These are phyloP conservation scores for Andrena hattorfiana DNA, from an alignment of 2,888 invertebrate genomes.

Conservation along the genomic window DNA sequence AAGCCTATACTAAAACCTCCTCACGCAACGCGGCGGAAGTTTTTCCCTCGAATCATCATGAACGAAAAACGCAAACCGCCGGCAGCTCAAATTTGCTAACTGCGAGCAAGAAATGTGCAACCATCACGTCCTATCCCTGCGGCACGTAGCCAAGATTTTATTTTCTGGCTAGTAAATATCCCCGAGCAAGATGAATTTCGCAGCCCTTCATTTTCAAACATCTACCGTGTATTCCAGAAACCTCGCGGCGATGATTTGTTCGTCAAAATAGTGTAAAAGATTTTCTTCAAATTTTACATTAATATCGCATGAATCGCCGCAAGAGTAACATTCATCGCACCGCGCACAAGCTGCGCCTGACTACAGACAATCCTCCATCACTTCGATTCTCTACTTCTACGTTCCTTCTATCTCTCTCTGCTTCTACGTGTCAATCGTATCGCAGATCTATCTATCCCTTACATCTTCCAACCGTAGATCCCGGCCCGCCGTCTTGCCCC, in stretches of 20 bases:
- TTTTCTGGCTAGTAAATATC: slow-evolving; percentile 8
- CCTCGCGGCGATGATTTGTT: too few species aligned
- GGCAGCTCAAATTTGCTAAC: slow-evolving; percentile 15
- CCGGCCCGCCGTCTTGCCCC: not conserved
- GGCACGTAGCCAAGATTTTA: slow-evolving; percentile 34
- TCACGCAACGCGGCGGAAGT: not conserved
- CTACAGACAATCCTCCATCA: too few species aligned
- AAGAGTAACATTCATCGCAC: too few species aligned
- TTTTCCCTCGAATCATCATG: not conserved
- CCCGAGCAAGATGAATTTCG: slow-evolving; percentile 1
- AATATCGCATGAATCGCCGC: too few species aligned
- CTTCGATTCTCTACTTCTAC: too few species aligned
- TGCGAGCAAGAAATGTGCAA: slow-evolving; percentile 6
- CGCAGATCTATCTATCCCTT: too few species aligned
- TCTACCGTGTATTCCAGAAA: not conserved
- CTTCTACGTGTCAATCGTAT: too few species aligned
- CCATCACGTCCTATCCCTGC: not conserved
- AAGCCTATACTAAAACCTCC: not conserved
- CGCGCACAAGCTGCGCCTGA: too few species aligned
- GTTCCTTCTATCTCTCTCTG: too few species aligned
- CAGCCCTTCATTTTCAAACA: not conserved
- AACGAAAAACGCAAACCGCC: not conserved
- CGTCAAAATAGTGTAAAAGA: too few species aligned
- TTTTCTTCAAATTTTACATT: too few species aligned
- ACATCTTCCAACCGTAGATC: not conserved